These are phyloP conservation scores for Lagopus leucura DNA, from an alignment of 2,113 vertebrate species.

Conservation along the genomic window DNA sequence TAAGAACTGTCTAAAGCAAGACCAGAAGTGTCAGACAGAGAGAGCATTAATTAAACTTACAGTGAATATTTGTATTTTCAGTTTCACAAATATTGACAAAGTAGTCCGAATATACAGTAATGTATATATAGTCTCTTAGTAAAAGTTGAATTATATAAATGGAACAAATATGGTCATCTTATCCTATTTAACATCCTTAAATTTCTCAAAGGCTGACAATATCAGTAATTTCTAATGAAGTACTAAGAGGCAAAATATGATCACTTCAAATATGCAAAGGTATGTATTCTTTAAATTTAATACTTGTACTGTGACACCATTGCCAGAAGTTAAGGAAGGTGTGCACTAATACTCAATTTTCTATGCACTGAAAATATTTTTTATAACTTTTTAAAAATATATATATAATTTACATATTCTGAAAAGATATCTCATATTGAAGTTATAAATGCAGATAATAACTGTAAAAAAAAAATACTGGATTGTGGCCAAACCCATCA, in stretches of 20 bases:
- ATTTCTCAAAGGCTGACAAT: not conserved
- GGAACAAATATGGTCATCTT: not conserved
- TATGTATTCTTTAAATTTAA: not conserved
- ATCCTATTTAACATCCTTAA: not conserved
- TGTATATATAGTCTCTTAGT: not conserved
- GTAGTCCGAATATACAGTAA: not conserved
- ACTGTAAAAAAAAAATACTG: slow-evolving; percentile 44
- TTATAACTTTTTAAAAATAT: not conserved
- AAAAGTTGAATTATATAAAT: slow-evolving; percentile 18
- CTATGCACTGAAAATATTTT: not conserved
- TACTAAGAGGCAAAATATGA: not conserved
- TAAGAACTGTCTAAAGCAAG: slow-evolving; percentile 19
- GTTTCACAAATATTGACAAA: slow-evolving; percentile 7
- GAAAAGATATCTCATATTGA: slow-evolving; percentile 36
- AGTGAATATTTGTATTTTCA: not conserved
- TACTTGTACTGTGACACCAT: not conserved
- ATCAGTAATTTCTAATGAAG: not conserved
- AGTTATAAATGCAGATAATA: slow-evolving; percentile 65
- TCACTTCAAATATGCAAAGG: not conserved
- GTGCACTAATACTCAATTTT: not conserved
- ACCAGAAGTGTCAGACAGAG: not conserved
- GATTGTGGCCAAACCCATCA: slow-evolving; percentile 72
- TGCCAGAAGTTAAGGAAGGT: not conserved
- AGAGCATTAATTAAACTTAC: not conserved
- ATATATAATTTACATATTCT: slow-evolving; percentile 48